Evolutionary conservation across 2,797 vertebrate genomes (phyloP).

Genomic region (Helicolenus hilgendorfi): DNA sequence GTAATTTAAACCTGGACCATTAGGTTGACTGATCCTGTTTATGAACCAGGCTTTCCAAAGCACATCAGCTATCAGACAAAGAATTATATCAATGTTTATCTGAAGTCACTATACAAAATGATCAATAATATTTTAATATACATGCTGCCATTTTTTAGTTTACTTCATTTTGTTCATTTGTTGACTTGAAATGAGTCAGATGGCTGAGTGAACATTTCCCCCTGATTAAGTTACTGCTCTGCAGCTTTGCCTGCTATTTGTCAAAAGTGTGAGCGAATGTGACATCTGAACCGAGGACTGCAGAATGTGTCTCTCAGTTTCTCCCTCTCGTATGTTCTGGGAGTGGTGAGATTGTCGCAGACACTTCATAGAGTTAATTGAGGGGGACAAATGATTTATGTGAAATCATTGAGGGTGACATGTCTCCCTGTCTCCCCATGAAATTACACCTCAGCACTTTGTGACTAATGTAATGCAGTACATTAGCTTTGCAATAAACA

Average conservation of each 20-base stretch:
- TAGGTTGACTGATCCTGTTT: neutral
- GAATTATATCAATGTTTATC: neutral
- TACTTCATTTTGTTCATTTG: neutral
- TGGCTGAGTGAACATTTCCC: neutral
- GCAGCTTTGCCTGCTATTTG: neutral
- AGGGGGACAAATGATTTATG: constrained; percentile 38
- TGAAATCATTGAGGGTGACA: constrained; percentile 32
- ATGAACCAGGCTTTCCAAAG: neutral
- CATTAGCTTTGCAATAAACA: constrained; percentile 27
- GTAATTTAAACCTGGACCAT: neutral
- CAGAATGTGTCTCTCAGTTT: neutral
- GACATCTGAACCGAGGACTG: neutral
- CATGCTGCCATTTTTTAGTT: neutral
- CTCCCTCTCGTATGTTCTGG: neutral
- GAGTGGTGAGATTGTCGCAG: neutral
- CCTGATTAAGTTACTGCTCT: constrained; percentile 7
- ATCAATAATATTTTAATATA: neutral
- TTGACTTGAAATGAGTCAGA: neutral
- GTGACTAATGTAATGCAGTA: constrained; percentile 25
- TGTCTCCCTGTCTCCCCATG: constrained; percentile 29
- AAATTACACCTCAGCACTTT: constrained; percentile 41
- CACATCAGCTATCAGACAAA: neutral
- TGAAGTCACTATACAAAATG: neutral
- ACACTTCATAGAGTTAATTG: constrained; percentile 39
- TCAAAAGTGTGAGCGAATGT: constrained; percentile 3